Evolutionary conservation across 2,888 invertebrate genomes (phyloP).

Genomic region (Leucophenga montana): DNA sequence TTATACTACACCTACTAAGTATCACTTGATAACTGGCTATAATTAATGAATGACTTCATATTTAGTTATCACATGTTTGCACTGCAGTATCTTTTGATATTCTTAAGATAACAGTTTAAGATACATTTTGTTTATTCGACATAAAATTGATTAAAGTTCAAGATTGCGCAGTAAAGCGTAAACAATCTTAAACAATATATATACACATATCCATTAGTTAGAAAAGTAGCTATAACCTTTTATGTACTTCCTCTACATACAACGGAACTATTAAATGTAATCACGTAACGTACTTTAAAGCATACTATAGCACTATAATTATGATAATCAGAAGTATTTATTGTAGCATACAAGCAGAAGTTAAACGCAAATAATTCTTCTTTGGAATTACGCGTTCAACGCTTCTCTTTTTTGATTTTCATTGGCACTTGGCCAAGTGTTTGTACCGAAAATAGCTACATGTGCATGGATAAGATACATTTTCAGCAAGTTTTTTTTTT

Average conservation of each 20-base stretch:
- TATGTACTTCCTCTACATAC: too few relatives aligned
- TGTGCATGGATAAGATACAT: constrained; percentile 4
- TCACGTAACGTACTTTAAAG: too few relatives aligned
- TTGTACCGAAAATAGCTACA: constrained; percentile 8
- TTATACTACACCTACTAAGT: constrained; percentile 26
- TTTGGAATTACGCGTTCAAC: constrained; percentile 32
- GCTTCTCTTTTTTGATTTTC: constrained; percentile 47
- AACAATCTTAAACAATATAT: too few relatives aligned
- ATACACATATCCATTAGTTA: too few relatives aligned
- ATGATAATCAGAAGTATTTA: background rate
- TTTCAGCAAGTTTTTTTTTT: background rate
- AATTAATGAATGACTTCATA: constrained; percentile 54
- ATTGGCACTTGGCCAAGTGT: constrained; percentile 54
- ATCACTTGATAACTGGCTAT: constrained; percentile 17
- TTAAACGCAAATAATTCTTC: background rate
- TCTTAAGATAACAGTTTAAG: constrained; percentile 30
- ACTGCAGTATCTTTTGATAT: background rate
- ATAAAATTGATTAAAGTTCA: too few relatives aligned
- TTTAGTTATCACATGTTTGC: constrained; percentile 27
- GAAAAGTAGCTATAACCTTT: too few relatives aligned
- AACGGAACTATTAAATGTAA: too few relatives aligned
- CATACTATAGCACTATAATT: background rate
- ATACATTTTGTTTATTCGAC: background rate
- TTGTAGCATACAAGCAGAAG: background rate
- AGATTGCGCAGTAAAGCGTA: too few relatives aligned